These are phyloP conservation scores for Brachionichthys hirsutus DNA, from an alignment of 2,113 vertebrate genomes.

Conservation along the genomic window DNA sequence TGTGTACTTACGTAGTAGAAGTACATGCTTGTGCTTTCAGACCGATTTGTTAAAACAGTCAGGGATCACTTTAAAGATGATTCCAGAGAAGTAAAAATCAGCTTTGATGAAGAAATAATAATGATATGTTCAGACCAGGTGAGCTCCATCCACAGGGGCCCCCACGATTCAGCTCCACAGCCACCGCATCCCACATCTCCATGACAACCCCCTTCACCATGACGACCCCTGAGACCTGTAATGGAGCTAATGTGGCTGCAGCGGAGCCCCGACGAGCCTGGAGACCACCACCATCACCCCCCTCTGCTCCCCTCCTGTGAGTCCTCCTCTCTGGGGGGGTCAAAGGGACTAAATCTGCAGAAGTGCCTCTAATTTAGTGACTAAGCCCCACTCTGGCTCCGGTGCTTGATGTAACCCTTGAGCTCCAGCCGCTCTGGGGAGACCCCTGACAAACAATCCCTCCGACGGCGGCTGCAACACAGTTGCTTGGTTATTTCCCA, in stretches of 20 bases:
- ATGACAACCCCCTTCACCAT: constrained; percentile 39
- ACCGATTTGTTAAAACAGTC: too few relatives aligned
- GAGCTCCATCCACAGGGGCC: constrained; percentile 31
- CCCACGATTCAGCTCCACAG: constrained; percentile 25
- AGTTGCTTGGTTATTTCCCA: constrained; percentile 26
- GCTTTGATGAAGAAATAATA: constrained; percentile 13
- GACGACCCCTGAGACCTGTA: constrained; percentile 50
- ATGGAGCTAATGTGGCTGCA: constrained; percentile 55
- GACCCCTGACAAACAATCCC: constrained; percentile 7
- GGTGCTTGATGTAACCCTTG: constrained; percentile 29
- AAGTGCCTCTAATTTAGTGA: constrained; percentile 34
- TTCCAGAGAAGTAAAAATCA: background rate
- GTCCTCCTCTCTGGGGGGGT: constrained; percentile 24
- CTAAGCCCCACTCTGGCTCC: constrained; percentile 33
- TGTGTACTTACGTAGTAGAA: too few relatives aligned
- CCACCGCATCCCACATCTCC: constrained; percentile 34
- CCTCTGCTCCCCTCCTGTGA: constrained; percentile 9
- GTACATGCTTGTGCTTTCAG: too few relatives aligned
- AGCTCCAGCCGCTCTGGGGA: constrained; percentile 17
- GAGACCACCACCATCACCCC: constrained; percentile 19
- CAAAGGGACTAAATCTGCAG: constrained; percentile 31
- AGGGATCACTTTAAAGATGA: background rate
- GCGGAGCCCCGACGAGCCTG: constrained; percentile 13
- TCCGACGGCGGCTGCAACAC: constrained; percentile 32
- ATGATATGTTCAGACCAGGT: constrained; percentile 38